A percentile compares a stretch with the other conserved stretches of the same genome.
Conservation (phyloP, 1,140 invertebrate genomes). For the Musca vetustissima region DNA sequence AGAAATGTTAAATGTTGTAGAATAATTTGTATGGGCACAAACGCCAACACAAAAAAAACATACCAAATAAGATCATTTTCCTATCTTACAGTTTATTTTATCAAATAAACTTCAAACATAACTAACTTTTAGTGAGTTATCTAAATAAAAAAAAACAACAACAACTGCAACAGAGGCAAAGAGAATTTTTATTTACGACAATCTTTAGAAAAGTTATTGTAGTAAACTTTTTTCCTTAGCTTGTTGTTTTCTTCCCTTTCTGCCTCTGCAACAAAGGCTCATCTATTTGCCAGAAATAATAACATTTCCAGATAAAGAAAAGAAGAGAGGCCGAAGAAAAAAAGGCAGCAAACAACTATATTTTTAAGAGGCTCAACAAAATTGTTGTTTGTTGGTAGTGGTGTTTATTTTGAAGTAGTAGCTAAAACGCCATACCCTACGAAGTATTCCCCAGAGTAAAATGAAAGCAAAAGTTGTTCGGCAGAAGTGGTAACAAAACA, state of each 20-base stretch:
- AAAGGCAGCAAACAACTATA: background rate
- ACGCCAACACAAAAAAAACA: too few species aligned
- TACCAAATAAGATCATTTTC: too few species aligned
- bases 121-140: background rate
- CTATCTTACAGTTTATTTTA: background rate
- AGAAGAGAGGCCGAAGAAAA: background rate
- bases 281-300: constrained; percentile 12
- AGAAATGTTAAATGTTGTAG: too few species aligned
- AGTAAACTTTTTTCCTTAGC: background rate
- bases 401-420: background rate
- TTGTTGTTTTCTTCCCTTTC: background rate
- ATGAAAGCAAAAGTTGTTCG: constrained; percentile 25
- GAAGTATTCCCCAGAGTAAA: constrained; percentile 21
- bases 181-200: constrained; percentile 15
- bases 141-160: constrained; percentile 11
- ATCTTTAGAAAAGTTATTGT: constrained; percentile 14
- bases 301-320: too few species aligned
- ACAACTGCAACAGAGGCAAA: too few species aligned
- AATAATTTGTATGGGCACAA: too few species aligned
- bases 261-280: background rate
- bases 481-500: background rate
- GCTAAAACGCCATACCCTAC: background rate
- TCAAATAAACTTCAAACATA: constrained; percentile 17
- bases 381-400: background rate
- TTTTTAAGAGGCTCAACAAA: constrained; percentile 5